Base-by-base conservation (phyloP, 2,888 invertebrate genomes). In the Caenorhabditis becei region DNA sequence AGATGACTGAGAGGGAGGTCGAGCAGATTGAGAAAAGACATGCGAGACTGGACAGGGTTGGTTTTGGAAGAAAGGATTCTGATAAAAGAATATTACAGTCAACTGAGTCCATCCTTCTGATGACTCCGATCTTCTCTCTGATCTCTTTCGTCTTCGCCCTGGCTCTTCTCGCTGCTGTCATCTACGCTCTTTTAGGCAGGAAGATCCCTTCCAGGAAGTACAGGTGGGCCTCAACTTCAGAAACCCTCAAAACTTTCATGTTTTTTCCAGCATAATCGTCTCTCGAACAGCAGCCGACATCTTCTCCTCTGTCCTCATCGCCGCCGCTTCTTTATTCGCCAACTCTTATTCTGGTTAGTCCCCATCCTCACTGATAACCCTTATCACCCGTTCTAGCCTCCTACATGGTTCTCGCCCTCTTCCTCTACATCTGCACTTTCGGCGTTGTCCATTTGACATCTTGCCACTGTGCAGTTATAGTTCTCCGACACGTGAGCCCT, bases 381-480 rank as follows among this genome's bases (percentile, higher is more conserved):
- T 32, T 18, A 18, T 59, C 51, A 16, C 20, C 8, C 20, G 14
- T 69, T 72, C 74, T 85, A 56, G 85, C 86, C 37, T 87, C 86
- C 20, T 84, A 85, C 69, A 82, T 87, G 65, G 75, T 87, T 53
- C 80, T 87, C 8, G 82, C 86, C 58, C 70, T 88, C 2, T 87
- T 85, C 65, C 83, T 88, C n/a, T 86, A 81, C 65, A 80, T 88
- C 32, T 80, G 83, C 32, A 86, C 88, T n/a, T 88, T 88, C 47
- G 86, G 84, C 24, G 81, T 86, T 35, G 69, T 88, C 35, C 86
- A 86, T 32, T 66, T 85, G 16, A 84, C 84, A n/a, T 77, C 84
- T 23, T 86, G 86, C 20, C 87, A 88, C 63, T 78, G 84, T 37
- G 79, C 84, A 11, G 80, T 86, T 24, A 81, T 87, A 23, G 74